Base-by-base conservation (phyloP, 2,113 vertebrate species). In the Malurus alboscapulatus region DNA sequence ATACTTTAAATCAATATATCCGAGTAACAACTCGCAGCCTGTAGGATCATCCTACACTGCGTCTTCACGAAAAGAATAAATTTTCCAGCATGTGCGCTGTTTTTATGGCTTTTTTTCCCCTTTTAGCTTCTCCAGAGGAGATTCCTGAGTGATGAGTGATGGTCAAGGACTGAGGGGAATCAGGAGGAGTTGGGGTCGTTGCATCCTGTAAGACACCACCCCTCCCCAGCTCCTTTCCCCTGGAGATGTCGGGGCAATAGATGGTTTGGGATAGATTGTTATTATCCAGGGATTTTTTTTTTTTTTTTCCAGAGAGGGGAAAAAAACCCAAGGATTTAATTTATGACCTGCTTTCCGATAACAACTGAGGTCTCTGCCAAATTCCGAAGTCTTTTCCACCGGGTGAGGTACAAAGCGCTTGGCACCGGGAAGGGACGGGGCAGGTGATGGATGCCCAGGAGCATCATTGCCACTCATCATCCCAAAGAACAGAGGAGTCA, bases 1-100 rank as follows among this genome's bases (percentile, higher is more conserved):
- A 94, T 93, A 87, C 87, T 96, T 95, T 97, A 96, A 97, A 97
- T 98, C 98, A 98, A 97, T 97, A 97, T 74, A 55, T 38, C 16
- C 87, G 94, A 95, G 96, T 96, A 97, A 94, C 84, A 97, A 95
- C 96, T 94, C n/a, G 29, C 86, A 91, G 95, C 88, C 74, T 69
- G 94, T 53, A 61, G 92, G 76, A 91, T 92, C 92, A 82, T 97
- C 91, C 94, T 83, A 85, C 91, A n/a, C 21, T 8, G 59, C 81
- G 26, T 76, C 21, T 3, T 30, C 51, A 25, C 29, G 4, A 17
- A 48, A 57, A 93, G 71, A 96, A 79, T 67, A 97, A 95, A 94
- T 88, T 81, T 62, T 71, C 59, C 84, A 45, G 50, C 34, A 57
- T 59, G 27, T 21, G 13, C 1, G 0, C 59, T 66, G 51, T 1